These are phyloP conservation scores for Lagodon rhomboides DNA, from an alignment of 2,797 vertebrate genomes.

Conservation along the genomic window DNA sequence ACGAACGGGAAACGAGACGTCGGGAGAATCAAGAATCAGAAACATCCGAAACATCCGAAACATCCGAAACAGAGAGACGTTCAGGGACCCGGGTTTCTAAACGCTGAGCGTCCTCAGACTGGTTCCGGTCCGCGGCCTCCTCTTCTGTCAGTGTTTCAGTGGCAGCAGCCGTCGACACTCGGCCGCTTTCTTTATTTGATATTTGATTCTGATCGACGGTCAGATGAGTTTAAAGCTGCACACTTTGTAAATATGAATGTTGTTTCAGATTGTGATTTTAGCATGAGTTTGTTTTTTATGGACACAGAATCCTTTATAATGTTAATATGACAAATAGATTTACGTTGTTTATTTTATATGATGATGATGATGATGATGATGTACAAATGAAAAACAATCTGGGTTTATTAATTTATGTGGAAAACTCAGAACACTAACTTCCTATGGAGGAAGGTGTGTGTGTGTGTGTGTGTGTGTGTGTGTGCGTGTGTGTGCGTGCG, in stretches of 20 bases:
- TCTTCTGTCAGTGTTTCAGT: too few relatives aligned
- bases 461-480: not conserved
- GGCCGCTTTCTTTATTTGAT: too few relatives aligned
- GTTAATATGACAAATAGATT: constrained; percentile 72
- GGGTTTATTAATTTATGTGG: constrained; percentile 77
- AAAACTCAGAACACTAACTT: constrained; percentile 67
- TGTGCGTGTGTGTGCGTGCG: not conserved
- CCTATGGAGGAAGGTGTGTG: constrained; percentile 13
- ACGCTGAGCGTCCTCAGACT: too few relatives aligned
- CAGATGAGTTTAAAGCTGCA: constrained; percentile 40
- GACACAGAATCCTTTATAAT: constrained; percentile 70
- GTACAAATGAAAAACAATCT: constrained; percentile 53
- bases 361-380: constrained; percentile 66
- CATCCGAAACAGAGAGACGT: not conserved
- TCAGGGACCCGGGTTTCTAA: not conserved
- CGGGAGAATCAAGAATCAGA: not conserved
- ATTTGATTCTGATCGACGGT: not conserved
- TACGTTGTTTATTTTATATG: constrained; percentile 76
- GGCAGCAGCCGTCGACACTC: too few relatives aligned
- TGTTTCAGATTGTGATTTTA: constrained; percentile 79
- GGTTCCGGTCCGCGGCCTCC: too few relatives aligned
- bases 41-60: too few relatives aligned
- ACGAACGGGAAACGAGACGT: not conserved
- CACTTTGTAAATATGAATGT: constrained; percentile 81
- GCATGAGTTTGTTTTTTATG: constrained; percentile 78